Percentiles rank a stretch among this genome's conserved stretches.
Conservation (phyloP, 2,888 invertebrate genomes). For the Charanyca ferruginea region DNA sequence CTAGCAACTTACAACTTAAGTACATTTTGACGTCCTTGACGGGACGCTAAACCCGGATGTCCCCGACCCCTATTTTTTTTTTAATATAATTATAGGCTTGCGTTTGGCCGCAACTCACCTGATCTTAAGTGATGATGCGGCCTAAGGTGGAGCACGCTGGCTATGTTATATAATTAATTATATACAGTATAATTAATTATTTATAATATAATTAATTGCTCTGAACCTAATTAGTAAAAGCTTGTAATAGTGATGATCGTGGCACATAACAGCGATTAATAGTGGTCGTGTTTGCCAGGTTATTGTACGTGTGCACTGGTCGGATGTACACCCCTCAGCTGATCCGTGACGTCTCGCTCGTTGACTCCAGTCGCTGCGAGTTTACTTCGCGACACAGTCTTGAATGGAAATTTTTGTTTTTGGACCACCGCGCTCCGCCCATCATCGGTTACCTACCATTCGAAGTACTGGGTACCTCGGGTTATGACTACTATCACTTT, state of each 20-base stretch:
- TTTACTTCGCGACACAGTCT: slow-evolving; percentile 98
- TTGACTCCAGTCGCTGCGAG: slow-evolving; percentile 95
- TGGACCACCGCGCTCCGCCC: slow-evolving; percentile 97
- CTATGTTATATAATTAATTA: too few species aligned
- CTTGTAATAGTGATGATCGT: neutral
- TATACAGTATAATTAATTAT: too few species aligned
- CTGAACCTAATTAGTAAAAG: too few species aligned
- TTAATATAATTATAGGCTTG: too few species aligned
- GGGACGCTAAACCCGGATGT: too few species aligned
- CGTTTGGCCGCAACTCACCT: too few species aligned
- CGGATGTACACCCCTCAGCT: slow-evolving; percentile 95
- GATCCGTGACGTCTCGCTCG: slow-evolving; percentile 95
- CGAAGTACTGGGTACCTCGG: slow-evolving; percentile 98
- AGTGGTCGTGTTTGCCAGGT: slow-evolving; percentile 74
- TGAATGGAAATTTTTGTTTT: slow-evolving; percentile 98
- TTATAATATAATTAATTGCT: too few species aligned
- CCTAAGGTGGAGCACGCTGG: too few species aligned
- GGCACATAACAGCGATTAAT: neutral
- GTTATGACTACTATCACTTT: slow-evolving; percentile 98
- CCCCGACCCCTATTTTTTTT: too few species aligned
- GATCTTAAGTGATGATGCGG: too few species aligned
- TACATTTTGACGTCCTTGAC: too few species aligned
- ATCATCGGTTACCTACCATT: slow-evolving; percentile 98
- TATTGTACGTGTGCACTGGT: slow-evolving; percentile 96
- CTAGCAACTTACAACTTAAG: too few species aligned